phyloP scores from a whole-genome alignment of 2,113 vertebrate genomes.

The Leptodactylus fuscus region DNA sequence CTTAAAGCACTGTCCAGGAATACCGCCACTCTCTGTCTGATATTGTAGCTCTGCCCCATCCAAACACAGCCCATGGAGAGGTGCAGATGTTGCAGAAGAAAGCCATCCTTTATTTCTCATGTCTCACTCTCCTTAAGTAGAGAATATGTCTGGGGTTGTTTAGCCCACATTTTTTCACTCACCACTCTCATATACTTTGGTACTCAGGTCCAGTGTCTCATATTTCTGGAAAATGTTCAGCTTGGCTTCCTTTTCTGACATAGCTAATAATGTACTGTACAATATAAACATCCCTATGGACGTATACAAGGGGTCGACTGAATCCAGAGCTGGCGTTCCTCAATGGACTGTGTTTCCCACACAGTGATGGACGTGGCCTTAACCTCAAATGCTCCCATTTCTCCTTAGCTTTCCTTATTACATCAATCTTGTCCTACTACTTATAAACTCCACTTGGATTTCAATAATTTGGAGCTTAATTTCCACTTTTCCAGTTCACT shows the following conservation, averaged over 20 bases:
- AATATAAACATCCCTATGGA: not conserved
- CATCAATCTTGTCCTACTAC: conserved; percentile 8
- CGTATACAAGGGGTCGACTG: not conserved
- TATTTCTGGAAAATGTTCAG: not conserved
- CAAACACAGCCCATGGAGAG: no score
- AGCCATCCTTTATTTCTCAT: no score
- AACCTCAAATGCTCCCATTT: conserved; percentile 30
- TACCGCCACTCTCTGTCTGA: no score
- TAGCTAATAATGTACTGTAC: conserved; percentile 27
- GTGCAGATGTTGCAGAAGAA: no score
- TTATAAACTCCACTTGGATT: conserved; percentile 7
- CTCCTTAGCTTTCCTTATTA: not conserved
- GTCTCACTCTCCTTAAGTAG: no score
- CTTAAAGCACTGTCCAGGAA: no score
- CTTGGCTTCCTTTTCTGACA: conserved; percentile 1
- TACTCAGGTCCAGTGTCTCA: not conserved
- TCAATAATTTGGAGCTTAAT: not conserved
- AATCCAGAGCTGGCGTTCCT: conserved; percentile 20
- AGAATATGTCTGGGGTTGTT: not conserved
- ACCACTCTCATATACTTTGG: not conserved
- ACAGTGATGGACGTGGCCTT: conserved; percentile 21
- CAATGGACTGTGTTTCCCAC: conserved; percentile 30
- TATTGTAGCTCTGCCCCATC: no score
- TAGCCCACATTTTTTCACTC: not conserved
- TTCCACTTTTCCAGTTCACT: not conserved